Base-by-base conservation (phyloP, 2,888 invertebrate genomes). In the Perithous albicinctus region DNA sequence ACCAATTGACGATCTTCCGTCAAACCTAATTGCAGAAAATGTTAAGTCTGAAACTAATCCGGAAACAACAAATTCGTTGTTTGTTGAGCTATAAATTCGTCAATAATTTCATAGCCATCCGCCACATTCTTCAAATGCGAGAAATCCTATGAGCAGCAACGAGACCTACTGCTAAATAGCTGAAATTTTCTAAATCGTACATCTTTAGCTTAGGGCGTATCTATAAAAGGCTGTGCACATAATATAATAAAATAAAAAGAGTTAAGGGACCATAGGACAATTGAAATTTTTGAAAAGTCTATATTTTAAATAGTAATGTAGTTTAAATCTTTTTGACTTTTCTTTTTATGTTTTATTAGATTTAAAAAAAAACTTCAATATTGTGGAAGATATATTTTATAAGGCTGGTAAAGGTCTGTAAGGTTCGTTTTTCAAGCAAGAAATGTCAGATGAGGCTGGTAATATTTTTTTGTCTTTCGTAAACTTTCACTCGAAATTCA, bases 1-100 rank as follows among this genome's bases (percentile, higher is more conserved):
- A 87, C 82, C 74, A 88, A 84, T 41, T 88, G 88, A 61, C 88
- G 88, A 83, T 92, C 90, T 38, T 92, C 91, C 12, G 86, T 86
- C 54, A 91, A 82, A 77, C 88, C 92, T 91, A 48, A 59, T 69
- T 32, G 0, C 59, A 15, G n/a, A 48, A 32, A 75, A 38, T 10
- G 0, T 35, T 29, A 64, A n/a, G 4, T 61, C 8, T 51, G 12
- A 43, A 43, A 43, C 12, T 43, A 43, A n/a, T 6, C 15, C n/a
- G 15, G 43, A 3, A 15, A 15, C 43, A 15, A 43, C 5, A 15
- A n/a, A 5, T 15, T 15, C 43, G 43, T 5, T 43, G n/a, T 43
- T 15, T 15, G 0, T 43, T n/a, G 43, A 3, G 43, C 43, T 43
- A 43, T 15, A 15, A n/a, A 43, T 15, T 43, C n/a, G 12, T 43